phyloP scores from a whole-genome alignment of 2,888 invertebrate species.

The Drosophila putrida region DNA sequence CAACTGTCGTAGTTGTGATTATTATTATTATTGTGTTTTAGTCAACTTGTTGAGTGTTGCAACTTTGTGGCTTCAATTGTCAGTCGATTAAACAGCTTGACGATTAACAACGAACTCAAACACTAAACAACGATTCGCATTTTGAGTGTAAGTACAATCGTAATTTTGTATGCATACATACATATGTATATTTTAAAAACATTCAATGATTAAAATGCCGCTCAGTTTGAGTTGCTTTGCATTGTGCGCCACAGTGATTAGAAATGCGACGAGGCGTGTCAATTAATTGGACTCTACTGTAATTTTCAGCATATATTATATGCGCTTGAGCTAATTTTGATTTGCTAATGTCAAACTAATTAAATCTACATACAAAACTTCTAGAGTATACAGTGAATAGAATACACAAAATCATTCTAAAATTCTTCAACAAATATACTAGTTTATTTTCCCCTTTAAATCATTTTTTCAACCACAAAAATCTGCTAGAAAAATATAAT shows the following conservation, averaged over 20 bases:
- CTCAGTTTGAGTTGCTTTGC: slow-evolving; percentile 19
- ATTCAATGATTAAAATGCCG: slow-evolving; percentile 16
- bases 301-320: neutral
- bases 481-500: too few relatives aligned
- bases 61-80: slow-evolving; percentile 6
- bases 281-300: slow-evolving; percentile 22
- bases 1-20: slow-evolving; percentile 4
- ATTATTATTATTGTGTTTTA: neutral
- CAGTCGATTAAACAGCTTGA: slow-evolving; percentile 11
- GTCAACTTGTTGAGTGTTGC: slow-evolving; percentile 6
- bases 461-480: too few relatives aligned
- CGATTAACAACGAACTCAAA: slow-evolving; percentile 11
- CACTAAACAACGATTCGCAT: slow-evolving; percentile 1
- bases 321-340: slow-evolving; percentile 15
- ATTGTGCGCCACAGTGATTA: slow-evolving; percentile 5
- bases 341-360: neutral
- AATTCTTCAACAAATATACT: too few relatives aligned
- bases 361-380: neutral
- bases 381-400: too few relatives aligned
- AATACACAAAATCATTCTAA: too few relatives aligned
- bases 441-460: too few relatives aligned
- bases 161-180: neutral
- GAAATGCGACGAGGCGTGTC: neutral
- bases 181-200: slow-evolving; percentile 2
- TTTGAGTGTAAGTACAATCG: neutral